Evolutionary conservation across 2,113 vertebrate species (phyloP).

Genomic region (Emydocephalus ijimae): DNA sequence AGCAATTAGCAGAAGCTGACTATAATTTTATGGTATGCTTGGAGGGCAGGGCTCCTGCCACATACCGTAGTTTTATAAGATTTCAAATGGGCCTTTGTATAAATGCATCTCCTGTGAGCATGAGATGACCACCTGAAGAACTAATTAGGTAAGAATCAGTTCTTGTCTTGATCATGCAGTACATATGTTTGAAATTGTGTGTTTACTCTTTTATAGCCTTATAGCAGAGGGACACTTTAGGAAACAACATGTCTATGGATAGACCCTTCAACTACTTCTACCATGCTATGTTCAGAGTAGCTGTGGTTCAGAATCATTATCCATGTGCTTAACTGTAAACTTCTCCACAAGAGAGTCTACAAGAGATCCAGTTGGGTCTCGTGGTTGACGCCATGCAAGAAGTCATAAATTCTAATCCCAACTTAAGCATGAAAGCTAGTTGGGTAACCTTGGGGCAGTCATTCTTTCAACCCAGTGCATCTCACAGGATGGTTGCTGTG

Average conservation of each 20-base stretch:
- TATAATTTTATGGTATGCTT: neutral
- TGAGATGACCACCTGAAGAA: neutral
- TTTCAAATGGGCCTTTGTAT: neutral
- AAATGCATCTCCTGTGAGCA: neutral
- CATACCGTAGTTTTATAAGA: neutral
- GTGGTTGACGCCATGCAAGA: neutral
- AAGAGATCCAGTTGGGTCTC: neutral
- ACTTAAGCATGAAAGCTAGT: neutral
- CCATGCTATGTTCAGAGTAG: neutral
- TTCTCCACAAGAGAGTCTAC: neutral
- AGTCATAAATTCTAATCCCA: neutral
- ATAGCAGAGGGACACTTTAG: neutral
- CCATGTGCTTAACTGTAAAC: neutral
- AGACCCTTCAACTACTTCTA: neutral
- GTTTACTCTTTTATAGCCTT: neutral
- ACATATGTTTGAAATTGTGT: neutral
- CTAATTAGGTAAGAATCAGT: neutral
- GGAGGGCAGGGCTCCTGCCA: neutral
- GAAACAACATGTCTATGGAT: neutral
- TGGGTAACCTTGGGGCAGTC: neutral
- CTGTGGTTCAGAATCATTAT: neutral
- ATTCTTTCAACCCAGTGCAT: neutral
- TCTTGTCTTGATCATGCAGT: neutral
- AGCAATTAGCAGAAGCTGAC: neutral
- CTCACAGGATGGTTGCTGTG: neutral